These are phyloP conservation scores for Lingula anatina DNA, from an alignment of 2,888 invertebrate genomes.

Conservation along the genomic window DNA sequence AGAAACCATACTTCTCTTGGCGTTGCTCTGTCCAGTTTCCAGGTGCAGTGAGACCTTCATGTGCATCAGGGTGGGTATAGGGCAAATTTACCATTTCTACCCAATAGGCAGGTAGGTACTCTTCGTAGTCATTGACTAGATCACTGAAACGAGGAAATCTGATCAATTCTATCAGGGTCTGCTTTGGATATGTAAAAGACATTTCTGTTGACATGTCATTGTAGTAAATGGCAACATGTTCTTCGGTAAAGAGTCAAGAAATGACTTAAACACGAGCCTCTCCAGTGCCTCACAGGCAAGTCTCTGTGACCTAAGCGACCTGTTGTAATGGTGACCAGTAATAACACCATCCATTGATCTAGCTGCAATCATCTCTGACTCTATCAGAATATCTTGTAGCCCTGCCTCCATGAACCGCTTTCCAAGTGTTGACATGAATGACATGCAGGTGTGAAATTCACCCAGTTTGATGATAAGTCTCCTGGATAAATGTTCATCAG, in stretches of 20 bases:
- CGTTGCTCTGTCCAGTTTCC: conserved; percentile 6
- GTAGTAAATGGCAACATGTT: too few species aligned
- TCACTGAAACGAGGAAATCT: too few species aligned
- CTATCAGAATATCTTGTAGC: background rate
- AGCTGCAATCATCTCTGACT: background rate
- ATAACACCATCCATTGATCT: background rate
- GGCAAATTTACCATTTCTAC: conserved; percentile 13
- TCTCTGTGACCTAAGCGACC: background rate
- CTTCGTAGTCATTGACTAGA: too few species aligned
- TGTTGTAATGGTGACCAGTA: background rate
- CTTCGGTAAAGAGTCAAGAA: too few species aligned
- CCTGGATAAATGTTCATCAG: background rate
- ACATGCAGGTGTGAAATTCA: background rate
- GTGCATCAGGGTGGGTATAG: conserved; percentile 6
- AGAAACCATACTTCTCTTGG: conserved; percentile 2
- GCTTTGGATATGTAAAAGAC: too few species aligned
- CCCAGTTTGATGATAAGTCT: background rate
- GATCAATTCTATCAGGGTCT: too few species aligned
- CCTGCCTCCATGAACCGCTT: background rate
- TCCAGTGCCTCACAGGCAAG: background rate
- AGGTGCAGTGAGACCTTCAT: background rate
- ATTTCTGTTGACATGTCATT: too few species aligned
- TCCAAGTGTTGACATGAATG: background rate
- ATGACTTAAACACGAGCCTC: background rate
- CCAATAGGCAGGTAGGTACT: conserved; percentile 10